Evolutionary conservation across 2,888 invertebrate species (phyloP).

Genomic region (Netelia virgata): DNA sequence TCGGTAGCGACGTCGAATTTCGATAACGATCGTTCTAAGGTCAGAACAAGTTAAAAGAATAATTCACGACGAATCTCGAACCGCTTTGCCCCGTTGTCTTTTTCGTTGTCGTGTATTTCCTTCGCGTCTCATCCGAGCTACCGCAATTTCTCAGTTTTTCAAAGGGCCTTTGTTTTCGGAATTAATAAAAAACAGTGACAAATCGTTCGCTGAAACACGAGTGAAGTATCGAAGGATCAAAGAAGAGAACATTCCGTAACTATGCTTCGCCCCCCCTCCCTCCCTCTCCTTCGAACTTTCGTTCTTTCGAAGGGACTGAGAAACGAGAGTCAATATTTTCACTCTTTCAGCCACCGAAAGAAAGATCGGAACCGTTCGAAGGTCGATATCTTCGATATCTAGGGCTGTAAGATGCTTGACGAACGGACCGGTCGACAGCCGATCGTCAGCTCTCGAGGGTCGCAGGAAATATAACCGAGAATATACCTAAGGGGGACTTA

Average conservation of each 20-base stretch:
- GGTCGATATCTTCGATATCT: conserved; percentile 75
- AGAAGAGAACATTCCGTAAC: conserved; percentile 21
- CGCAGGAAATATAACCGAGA: conserved; percentile 25
- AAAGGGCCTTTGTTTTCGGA: conserved; percentile 27
- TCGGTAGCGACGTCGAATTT: conserved; percentile 37
- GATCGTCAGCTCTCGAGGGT: conserved; percentile 49
- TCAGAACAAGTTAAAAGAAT: conserved; percentile 38
- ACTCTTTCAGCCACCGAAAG: conserved; percentile 45
- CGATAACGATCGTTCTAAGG: conserved; percentile 43
- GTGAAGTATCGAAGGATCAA: conserved; percentile 24
- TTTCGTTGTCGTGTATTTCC: neutral
- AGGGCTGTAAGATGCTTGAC: conserved; percentile 73
- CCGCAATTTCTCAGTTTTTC: conserved; percentile 28
- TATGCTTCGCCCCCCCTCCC: neutral
- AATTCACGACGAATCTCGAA: conserved; percentile 42
- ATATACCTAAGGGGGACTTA: conserved; percentile 21
- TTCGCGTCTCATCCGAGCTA: neutral
- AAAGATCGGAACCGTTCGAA: conserved; percentile 57
- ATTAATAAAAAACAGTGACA: conserved; percentile 64
- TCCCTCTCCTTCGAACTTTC: neutral
- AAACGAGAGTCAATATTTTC: conserved; percentile 61
- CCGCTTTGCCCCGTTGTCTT: neutral
- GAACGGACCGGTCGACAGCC: conserved; percentile 65
- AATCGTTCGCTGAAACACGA: conserved; percentile 42
- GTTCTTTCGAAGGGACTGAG: neutral